Base-by-base conservation (phyloP, 2,113 vertebrate genomes). In the Arenaria interpres region DNA sequence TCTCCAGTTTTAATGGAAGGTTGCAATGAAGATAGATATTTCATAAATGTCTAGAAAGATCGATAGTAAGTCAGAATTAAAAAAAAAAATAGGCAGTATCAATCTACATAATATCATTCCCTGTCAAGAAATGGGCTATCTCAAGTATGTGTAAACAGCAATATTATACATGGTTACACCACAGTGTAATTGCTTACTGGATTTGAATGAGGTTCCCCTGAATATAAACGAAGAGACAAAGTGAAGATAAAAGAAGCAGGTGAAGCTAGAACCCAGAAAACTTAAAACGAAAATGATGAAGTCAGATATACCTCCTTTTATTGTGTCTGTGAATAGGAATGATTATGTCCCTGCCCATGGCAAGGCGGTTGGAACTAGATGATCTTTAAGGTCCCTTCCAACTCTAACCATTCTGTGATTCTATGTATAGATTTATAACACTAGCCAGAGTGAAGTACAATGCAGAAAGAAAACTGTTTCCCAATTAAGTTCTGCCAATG, bases 141-240 rank as follows among this genome's bases (percentile, higher is more conserved):
- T 68, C 78, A 89, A 85, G 57, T 39, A 24, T 68, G 32, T 79
- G 69, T 87, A 95, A 96, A 87, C 84, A 96, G 73, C 43, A 95
- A 51, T 87, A 87, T 96, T 85, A 91, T 92, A 95, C 91, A 89
- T 72, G 69, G 84, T 79, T 96, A 94, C n/a, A 76, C 51, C 73
- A 85, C 73, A 72, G 67, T 39, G 57, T 72, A 92, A 91, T 87
- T 92, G 62, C 91, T 82, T 66, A 23, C 60, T 78, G 77, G 84
- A 75, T 88, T 35, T 76, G 33, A 95, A 91, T 75, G 51, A 85
- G 43, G 80, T 63, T 95, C 56, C 37, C 37, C 27, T 75, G 69
- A 94, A 80, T 89, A 92, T 56, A 93, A 89, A 91, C 51, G 68
- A 81, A 74, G 67, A 59, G 24, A 67, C 17, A 51, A 92, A 92